Conservation (phyloP, 2,888 invertebrate species). For the Sepioteuthis lessoniana region DNA sequence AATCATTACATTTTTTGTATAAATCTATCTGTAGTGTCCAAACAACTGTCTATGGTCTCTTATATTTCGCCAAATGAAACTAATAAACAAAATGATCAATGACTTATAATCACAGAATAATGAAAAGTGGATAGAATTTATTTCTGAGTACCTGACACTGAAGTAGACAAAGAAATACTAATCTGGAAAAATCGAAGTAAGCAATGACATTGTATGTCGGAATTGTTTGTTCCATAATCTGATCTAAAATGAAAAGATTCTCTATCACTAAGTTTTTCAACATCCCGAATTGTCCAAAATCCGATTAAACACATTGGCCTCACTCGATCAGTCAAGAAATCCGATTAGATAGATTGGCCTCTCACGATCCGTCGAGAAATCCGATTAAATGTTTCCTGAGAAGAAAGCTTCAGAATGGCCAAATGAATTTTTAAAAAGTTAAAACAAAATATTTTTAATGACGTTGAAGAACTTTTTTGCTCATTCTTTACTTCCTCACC, state of each 20-base stretch:
- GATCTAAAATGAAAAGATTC: neutral
- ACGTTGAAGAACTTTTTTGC: neutral
- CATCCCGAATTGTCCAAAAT: neutral
- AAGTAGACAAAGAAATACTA: neutral
- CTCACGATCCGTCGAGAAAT: neutral
- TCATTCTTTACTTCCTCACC: neutral
- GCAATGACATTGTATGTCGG: neutral
- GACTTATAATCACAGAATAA: no score
- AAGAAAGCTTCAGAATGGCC: neutral
- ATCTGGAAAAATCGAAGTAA: neutral
- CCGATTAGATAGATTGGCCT: neutral
- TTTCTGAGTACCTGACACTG: neutral
- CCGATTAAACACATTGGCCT: neutral
- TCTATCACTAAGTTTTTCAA: neutral
- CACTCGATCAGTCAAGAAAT: neutral
- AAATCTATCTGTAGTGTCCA: no score
- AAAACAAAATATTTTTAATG: neutral
- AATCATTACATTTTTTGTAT: no score
- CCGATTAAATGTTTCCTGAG: neutral
- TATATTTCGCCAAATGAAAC: no score
- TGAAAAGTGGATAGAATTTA: neutral
- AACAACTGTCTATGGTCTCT: no score
- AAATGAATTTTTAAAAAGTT: neutral
- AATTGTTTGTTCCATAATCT: no score
- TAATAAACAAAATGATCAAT: no score